Percentiles rank a stretch among this genome's conserved stretches.
These are phyloP conservation scores for Nerophis lumbriciformis DNA, from an alignment of 2,113 vertebrate genomes.

Conservation along the genomic window DNA sequence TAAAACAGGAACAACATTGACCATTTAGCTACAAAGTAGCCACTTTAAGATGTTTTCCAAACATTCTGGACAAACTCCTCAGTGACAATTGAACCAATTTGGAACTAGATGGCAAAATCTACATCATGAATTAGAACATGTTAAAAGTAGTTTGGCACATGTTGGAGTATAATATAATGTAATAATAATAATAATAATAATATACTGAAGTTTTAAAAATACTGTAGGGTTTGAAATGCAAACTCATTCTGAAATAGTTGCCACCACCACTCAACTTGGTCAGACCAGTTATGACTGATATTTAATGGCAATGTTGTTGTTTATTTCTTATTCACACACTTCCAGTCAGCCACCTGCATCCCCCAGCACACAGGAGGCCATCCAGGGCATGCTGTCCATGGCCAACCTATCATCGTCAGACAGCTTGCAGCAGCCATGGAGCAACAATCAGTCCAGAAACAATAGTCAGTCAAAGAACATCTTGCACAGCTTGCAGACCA, in stretches of 20 bases:
- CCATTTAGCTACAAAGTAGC: too few species aligned
- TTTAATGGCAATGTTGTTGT: conserved; percentile 70
- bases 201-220: too few species aligned
- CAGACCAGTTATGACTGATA: conserved; percentile 34
- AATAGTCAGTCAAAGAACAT: conserved; percentile 80
- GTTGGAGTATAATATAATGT: too few species aligned
- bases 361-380: conserved; percentile 98
- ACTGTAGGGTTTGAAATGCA: not conserved
- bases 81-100: too few species aligned
- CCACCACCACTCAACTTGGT: conserved; percentile 37
- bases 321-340: conserved; percentile 70
- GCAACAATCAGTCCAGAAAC: conserved; percentile 77
- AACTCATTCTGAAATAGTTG: conserved; percentile 3
- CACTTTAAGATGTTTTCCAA: too few species aligned
- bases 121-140: too few species aligned
- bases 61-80: too few species aligned
- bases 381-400: conserved; percentile 99
- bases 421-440: conserved; percentile 86
- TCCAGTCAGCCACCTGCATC: conserved; percentile 96
- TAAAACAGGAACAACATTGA: too few species aligned
- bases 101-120: too few species aligned
- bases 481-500: conserved; percentile 71
- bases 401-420: conserved; percentile 96
- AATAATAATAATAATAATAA: too few species aligned
- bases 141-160: too few species aligned